Base-by-base conservation (phyloP, 2,888 invertebrate genomes). In the Hoplodrina ambigua region DNA sequence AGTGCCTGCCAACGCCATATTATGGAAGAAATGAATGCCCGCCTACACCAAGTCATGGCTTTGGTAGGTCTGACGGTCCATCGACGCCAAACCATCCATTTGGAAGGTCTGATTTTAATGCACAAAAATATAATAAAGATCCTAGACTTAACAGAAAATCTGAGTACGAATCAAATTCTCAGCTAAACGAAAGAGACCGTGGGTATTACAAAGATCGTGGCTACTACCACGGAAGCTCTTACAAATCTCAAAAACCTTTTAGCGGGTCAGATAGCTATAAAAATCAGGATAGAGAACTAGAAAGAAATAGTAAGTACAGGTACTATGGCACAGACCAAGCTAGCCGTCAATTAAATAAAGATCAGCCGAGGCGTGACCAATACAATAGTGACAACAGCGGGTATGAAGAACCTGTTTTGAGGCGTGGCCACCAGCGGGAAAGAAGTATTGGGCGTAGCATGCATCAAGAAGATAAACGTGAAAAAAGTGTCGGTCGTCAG, bases 131-230 rank as follows among this genome's bases (percentile, higher is more conserved):
- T 68, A 84, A 61, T 30, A 90, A 92, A 79, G 94, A 94, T 86
- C 93, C 92, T 10, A 92, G 94, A 81, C 78, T 92, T 19, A 89
- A 91, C 72, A 90, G 93, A 88, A 88, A 78, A 75, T 75, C 85
- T 33, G 93, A 94, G 4, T 87, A 86, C 69, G 91, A 92, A 74
- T 69, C 82, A n/a, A 85, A 82, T 55, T 69, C 78, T 69, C 81
- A 83, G 7, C 82, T 86, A 20, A 88, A 90, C 64, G 91, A 91
- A 54, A 88, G 84, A 70, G 91, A 91, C 56, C 86, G 83, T 58
- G 75, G 77, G 3, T 84, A 89, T 70, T 88, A 88, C 72, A 89
- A 87, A 59, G 92, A 93, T n/a, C 87, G 85, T 20, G 74, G 72
- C 56, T 83, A 75, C 59, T 75, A 79, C 63, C 81, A 80, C 63